Evolutionary conservation across 2,888 invertebrate genomes (phyloP).

Genomic region (Enchytraeus crypticus): DNA sequence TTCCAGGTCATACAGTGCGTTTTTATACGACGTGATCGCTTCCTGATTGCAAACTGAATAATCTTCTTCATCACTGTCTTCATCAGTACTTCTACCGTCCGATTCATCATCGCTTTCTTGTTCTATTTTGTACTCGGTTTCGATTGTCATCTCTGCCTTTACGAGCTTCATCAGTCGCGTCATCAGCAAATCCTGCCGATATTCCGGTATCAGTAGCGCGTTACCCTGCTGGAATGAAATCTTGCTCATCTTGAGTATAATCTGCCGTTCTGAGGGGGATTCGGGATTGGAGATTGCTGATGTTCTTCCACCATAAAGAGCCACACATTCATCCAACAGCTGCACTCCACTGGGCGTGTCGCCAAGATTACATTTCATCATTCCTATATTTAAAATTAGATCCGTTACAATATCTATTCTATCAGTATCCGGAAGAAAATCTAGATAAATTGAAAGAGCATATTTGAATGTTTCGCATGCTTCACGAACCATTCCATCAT

Average conservation of each 20-base stretch:
- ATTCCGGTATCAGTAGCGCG: slow-evolving; percentile 38
- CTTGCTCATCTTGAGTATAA: slow-evolving; percentile 30
- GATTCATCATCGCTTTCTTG: slow-evolving; percentile 1
- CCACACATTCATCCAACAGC: slow-evolving; percentile 38
- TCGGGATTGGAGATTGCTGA: not conserved
- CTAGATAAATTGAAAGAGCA: slow-evolving; percentile 19
- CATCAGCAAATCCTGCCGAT: slow-evolving; percentile 37
- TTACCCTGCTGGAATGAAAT: slow-evolving; percentile 42
- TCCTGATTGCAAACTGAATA: slow-evolving; percentile 32
- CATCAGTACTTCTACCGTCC: not conserved
- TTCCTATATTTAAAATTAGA: slow-evolving; percentile 38
- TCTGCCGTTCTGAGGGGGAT: not conserved
- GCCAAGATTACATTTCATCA: slow-evolving; percentile 38
- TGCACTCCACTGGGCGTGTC: slow-evolving; percentile 38
- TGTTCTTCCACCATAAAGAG: slow-evolving; percentile 11
- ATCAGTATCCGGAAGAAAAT: slow-evolving; percentile 4
- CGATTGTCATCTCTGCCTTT: slow-evolving; percentile 23
- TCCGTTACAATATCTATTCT: slow-evolving; percentile 29
- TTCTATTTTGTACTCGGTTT: slow-evolving; percentile 1
- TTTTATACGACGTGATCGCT: slow-evolving; percentile 41
- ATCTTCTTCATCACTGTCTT: slow-evolving; percentile 5
- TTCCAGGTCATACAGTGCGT: slow-evolving; percentile 37
- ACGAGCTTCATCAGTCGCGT: slow-evolving; percentile 35
- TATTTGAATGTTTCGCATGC: slow-evolving; percentile 24
- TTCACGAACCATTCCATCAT: slow-evolving; percentile 1